Base-by-base conservation (phyloP, 1,140 invertebrate genomes). In the Panulirus ornatus region DNA sequence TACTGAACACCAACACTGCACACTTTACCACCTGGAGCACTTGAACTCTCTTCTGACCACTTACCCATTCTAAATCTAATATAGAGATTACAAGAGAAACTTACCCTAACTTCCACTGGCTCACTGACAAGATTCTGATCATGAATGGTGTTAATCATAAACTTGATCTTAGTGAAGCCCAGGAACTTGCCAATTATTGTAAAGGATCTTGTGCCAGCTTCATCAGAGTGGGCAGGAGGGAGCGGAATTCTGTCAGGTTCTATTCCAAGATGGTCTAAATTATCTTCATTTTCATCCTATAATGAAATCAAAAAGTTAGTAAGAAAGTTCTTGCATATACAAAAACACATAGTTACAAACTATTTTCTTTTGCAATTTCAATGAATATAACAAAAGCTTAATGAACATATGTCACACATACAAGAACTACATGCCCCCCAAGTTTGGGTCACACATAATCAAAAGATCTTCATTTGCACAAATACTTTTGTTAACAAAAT, bases 111-210 rank as follows among this genome's bases (percentile, higher is more conserved):
- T 0, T 94, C 92, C 5, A 96, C 63, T 0, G 92, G 88, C 6
- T 94, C 93, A 30, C 94, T 93, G n/a, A 92, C 90, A 0, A 92
- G 70, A 51, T 92, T 75, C 19, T 91, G 70, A 14, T 90, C 47
- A n/a, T 88, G 75, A 58, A 92, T 91, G 44, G 89, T 91, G 54
- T 93, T 91, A n/a, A 93, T 73, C 14, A 92, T 92, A 0, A 94
- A 83, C 34, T 92, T 93, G 16, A 94, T 90, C 76, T 94, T 93
- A 0, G 94, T 94, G 90, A 95, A 94, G 92, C 96, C 96, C 66
- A 97, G 93, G 93, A 96, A 96, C 14, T 95, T 94, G 36, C 95
- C 96, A 38, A 94, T 94, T 0, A 96, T 87, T 88, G 95, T 95
- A 40, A 96, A 93, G 2, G 91, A 92, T 8, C 92, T 22, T 54